phyloP scores from a whole-genome alignment of 2,797 vertebrate species.

The Salmo trutta region DNA sequence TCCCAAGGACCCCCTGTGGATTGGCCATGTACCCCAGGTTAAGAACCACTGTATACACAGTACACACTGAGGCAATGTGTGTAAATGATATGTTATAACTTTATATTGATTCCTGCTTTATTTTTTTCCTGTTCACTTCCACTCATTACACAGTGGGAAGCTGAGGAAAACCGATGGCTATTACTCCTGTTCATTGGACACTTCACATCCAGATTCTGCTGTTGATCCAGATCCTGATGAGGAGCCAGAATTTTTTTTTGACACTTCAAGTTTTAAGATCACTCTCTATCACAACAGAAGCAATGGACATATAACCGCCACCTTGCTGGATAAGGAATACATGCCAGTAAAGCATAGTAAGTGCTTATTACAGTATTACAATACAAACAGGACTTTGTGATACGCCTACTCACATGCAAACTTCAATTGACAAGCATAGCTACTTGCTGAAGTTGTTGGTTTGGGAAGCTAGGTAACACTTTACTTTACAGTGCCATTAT shows the following conservation, averaged over 20 bases:
- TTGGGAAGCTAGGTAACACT: background rate
- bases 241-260: background rate
- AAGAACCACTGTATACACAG: background rate
- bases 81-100: background rate
- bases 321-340: conserved; percentile 28
- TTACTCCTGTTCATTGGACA: conserved; percentile 54
- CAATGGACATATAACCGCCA: conserved; percentile 19
- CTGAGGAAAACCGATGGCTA: conserved; percentile 20
- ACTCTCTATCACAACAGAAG: conserved; percentile 39
- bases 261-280: conserved; percentile 30
- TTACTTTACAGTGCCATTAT: background rate
- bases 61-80: background rate
- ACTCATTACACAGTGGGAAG: background rate
- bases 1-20: background rate
- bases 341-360: conserved; percentile 47
- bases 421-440: background rate
- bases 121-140: background rate
- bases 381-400: background rate
- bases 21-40: background rate
- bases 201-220: background rate
- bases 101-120: background rate
- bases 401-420: background rate
- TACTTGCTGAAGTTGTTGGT: background rate
- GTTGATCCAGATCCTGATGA: background rate
- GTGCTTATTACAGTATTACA: conserved; percentile 18